These are phyloP conservation scores for Prionace glauca DNA, from an alignment of 2,797 vertebrate species.

Conservation along the genomic window DNA sequence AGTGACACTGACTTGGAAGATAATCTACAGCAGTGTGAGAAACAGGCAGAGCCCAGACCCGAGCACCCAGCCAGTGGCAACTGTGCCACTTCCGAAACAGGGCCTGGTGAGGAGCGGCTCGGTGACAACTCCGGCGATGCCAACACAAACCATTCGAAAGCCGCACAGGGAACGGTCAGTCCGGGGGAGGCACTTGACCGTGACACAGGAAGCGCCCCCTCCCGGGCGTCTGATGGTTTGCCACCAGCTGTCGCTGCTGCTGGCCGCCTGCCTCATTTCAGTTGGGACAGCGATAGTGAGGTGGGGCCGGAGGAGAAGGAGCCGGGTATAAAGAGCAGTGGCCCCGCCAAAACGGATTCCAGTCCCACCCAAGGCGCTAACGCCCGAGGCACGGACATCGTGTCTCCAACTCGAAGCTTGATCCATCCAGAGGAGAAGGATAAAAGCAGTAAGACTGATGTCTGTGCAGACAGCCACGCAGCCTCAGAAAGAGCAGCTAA, in stretches of 20 bases:
- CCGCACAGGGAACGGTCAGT: not conserved
- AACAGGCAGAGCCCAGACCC: not conserved
- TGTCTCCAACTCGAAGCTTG: not conserved
- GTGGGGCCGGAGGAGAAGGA: not conserved
- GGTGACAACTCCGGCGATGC: too few relatives aligned
- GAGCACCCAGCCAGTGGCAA: not conserved
- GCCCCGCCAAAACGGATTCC: not conserved
- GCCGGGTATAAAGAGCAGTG: not conserved
- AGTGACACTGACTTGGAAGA: conserved; percentile 13
- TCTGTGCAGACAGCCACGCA: not conserved
- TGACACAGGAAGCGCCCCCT: not conserved
- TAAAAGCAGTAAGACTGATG: not conserved
- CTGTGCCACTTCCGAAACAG: not conserved
- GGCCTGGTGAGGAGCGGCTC: not conserved
- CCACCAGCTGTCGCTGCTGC: not conserved
- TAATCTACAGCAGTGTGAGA: not conserved
- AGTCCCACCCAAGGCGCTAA: not conserved
- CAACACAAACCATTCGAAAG: not conserved
- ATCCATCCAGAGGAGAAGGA: not conserved
- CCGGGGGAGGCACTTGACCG: not conserved
- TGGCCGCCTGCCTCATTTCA: not conserved
- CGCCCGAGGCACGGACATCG: not conserved
- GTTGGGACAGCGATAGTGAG: not conserved
- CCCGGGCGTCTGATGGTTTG: not conserved
- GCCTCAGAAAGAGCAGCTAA: too few relatives aligned